A percentile compares a stretch with the other conserved stretches of the same genome.
Conservation (phyloP, 2,797 vertebrate genomes). For the Peromyscus melanophrys region DNA sequence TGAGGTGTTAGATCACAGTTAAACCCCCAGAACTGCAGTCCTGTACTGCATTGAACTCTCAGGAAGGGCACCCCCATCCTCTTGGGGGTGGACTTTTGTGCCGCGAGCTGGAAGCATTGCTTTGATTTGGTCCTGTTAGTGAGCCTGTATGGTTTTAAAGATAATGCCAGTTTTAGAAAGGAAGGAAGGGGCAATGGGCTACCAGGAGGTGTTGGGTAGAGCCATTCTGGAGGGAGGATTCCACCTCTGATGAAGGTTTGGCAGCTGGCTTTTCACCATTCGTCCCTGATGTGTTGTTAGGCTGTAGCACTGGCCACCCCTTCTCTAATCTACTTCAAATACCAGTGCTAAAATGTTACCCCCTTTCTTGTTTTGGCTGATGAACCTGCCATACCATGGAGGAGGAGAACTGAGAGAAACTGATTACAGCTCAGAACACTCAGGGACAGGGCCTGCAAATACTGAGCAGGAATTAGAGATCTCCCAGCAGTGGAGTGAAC, state of each 20-base stretch:
- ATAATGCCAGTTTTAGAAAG: background rate
- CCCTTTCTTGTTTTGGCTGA: background rate
- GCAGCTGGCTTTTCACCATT: fast-evolving
- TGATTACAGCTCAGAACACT: background rate
- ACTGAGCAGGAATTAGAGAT: background rate
- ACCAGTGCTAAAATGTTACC: background rate
- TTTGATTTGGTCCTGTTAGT: background rate
- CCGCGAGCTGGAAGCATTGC: background rate
- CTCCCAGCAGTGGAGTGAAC: background rate
- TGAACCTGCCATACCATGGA: background rate
- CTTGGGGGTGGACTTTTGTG: background rate
- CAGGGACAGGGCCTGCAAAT: background rate
- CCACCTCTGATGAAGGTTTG: background rate
- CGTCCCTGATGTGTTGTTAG: fast-evolving
- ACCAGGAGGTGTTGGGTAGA: background rate
- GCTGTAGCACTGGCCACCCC: background rate
- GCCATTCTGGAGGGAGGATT: background rate
- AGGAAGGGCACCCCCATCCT: background rate
- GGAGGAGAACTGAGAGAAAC: background rate
- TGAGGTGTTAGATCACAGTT: background rate
- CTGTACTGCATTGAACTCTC: background rate
- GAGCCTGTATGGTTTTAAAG: background rate
- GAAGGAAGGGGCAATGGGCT: background rate
- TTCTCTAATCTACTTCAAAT: background rate
- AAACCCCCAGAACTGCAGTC: background rate